phyloP scores from a whole-genome alignment of 2,888 invertebrate genomes.

The Pecten maximus region DNA sequence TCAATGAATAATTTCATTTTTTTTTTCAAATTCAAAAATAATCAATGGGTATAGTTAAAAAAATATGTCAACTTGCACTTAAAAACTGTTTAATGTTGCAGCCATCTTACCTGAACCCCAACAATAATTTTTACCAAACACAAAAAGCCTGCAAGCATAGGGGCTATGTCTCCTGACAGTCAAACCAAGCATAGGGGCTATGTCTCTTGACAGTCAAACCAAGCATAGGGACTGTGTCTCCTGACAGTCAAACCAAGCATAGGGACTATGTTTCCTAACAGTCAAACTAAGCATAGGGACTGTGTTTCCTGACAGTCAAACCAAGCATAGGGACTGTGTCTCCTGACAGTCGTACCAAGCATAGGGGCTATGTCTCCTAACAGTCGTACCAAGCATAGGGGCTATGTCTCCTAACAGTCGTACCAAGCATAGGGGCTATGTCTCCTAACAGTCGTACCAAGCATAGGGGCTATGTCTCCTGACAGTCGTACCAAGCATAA shows the following conservation, averaged over 20 bases:
- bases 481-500: not conserved
- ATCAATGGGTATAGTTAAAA: too few species aligned
- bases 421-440: slow-evolving; percentile 24
- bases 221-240: not conserved
- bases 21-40: too few species aligned
- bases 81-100: not conserved
- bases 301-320: not conserved
- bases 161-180: not conserved
- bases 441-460: not conserved
- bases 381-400: not conserved
- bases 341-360: not conserved
- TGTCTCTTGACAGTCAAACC: not conserved
- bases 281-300: slow-evolving; percentile 19
- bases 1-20: too few species aligned
- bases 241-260: not conserved
- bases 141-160: slow-evolving; percentile 8
- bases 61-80: too few species aligned
- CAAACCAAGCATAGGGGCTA: too few species aligned
- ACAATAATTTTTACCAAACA: not conserved
- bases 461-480: not conserved
- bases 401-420: not conserved
- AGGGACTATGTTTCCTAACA: not conserved
- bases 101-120: not conserved
- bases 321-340: too few species aligned
- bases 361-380: not conserved